These are phyloP conservation scores for Nymphalis urticae DNA, from an alignment of 2,888 invertebrate genomes.

Conservation along the genomic window DNA sequence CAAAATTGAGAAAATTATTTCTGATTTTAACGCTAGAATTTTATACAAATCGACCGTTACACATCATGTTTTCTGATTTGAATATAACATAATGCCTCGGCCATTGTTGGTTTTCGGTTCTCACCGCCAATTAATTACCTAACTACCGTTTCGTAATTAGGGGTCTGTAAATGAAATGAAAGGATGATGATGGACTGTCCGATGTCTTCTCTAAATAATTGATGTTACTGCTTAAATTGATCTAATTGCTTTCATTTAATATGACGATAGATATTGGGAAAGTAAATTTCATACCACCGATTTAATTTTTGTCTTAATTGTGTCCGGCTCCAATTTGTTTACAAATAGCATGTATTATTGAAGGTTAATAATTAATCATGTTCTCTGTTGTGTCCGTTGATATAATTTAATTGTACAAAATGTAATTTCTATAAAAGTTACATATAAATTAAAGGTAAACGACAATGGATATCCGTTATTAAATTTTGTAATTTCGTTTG, in stretches of 20 bases:
- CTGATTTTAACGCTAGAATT: conserved; percentile 23
- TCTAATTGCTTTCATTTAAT: conserved; percentile 31
- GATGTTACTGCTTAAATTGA: conserved; percentile 55
- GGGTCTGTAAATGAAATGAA: conserved; percentile 68
- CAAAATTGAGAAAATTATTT: conserved; percentile 13
- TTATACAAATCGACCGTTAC: conserved; percentile 37
- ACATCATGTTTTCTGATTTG: conserved; percentile 52
- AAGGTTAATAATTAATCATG: too few relatives aligned
- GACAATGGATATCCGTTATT: conserved; percentile 73
- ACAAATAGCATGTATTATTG: not conserved
- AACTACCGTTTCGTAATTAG: conserved; percentile 72
- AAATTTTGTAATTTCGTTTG: conserved; percentile 61
- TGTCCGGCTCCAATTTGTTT: not conserved
- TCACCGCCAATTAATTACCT: conserved; percentile 74
- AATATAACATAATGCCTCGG: conserved; percentile 57
- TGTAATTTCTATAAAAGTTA: conserved; percentile 31
- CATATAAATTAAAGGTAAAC: conserved; percentile 57
- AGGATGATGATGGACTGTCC: conserved; percentile 67
- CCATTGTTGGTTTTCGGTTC: conserved; percentile 76
- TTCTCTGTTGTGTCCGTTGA: not conserved
- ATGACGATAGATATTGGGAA: not conserved
- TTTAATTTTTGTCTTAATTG: not conserved
- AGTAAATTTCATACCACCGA: not conserved
- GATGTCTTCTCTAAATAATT: conserved; percentile 61
- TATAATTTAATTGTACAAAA: conserved; percentile 5